Evolutionary conservation across 2,797 vertebrate species (phyloP).

Genomic region (Myioborus miniatus): DNA sequence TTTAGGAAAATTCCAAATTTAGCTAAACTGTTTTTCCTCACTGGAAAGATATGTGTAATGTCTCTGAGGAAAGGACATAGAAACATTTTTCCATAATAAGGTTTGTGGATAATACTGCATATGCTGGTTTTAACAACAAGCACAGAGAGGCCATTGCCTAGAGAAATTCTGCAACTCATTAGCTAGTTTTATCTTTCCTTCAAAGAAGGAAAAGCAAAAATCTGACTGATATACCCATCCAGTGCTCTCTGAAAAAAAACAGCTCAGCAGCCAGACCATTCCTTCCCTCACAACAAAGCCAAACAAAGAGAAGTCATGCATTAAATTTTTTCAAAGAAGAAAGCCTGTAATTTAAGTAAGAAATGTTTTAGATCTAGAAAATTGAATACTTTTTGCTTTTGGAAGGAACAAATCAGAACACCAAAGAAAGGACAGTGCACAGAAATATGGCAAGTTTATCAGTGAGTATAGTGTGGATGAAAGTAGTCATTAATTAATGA

Average conservation of each 20-base stretch:
- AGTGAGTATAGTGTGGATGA: neutral
- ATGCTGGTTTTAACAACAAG: neutral
- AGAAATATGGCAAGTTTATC: neutral
- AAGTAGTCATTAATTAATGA: neutral
- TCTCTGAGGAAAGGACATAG: neutral
- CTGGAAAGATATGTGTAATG: neutral
- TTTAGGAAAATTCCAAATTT: neutral
- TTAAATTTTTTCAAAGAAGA: neutral
- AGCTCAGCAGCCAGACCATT: neutral
- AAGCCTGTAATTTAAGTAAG: neutral
- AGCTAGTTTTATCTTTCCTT: neutral
- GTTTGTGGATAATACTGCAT: neutral
- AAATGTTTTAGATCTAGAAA: neutral
- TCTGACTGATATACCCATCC: neutral
- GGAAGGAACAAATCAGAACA: neutral
- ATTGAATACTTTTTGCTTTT: neutral
- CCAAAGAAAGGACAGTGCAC: neutral
- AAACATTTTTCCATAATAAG: neutral
- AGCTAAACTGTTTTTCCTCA: neutral
- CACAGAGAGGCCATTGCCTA: neutral
- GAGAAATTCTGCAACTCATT: conserved; percentile 8
- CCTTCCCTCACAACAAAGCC: neutral
- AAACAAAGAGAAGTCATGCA: neutral
- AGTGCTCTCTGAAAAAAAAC: neutral
- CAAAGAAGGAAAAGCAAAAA: neutral